These are phyloP conservation scores for mouse (Mus musculus) DNA, from an alignment of 2,113 vertebrate species.

Conservation along the genomic window DNA sequence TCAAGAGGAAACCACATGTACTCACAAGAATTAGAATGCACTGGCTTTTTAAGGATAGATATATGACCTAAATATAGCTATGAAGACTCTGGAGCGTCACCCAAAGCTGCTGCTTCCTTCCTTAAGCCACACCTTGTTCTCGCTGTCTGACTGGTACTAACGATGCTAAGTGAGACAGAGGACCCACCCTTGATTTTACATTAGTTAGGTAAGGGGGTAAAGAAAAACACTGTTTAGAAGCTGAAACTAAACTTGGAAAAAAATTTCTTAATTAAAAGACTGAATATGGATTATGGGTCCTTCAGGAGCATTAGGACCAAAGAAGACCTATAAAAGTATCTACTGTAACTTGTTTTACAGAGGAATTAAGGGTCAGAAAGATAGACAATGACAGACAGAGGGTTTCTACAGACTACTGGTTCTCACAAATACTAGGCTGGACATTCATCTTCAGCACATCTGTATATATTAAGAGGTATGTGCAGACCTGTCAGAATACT, in stretches of 20 bases:
- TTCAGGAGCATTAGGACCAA: background rate
- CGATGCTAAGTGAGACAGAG: background rate
- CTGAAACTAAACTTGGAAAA: background rate
- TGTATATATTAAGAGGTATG: background rate
- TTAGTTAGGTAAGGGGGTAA: background rate
- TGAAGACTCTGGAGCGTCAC: background rate
- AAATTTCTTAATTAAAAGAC: background rate
- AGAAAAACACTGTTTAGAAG: background rate
- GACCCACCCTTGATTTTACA: conserved; percentile 11
- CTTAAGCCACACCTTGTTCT: background rate
- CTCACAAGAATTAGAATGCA: background rate
- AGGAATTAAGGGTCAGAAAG: conserved; percentile 34
- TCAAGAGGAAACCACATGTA: background rate
- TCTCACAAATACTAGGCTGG: background rate
- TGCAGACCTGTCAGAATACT: background rate
- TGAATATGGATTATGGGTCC: background rate
- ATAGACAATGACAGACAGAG: background rate
- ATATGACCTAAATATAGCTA: conserved; percentile 26
- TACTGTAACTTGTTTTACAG: conserved; percentile 26
- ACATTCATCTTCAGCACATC: background rate
- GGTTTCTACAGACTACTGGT: background rate
- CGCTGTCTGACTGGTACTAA: background rate
- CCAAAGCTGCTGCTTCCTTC: background rate
- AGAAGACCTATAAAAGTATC: background rate
- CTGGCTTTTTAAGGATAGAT: background rate